These are phyloP conservation scores for Trochalopteron elliotii DNA, from an alignment of 2,113 vertebrate genomes.

Conservation along the genomic window DNA sequence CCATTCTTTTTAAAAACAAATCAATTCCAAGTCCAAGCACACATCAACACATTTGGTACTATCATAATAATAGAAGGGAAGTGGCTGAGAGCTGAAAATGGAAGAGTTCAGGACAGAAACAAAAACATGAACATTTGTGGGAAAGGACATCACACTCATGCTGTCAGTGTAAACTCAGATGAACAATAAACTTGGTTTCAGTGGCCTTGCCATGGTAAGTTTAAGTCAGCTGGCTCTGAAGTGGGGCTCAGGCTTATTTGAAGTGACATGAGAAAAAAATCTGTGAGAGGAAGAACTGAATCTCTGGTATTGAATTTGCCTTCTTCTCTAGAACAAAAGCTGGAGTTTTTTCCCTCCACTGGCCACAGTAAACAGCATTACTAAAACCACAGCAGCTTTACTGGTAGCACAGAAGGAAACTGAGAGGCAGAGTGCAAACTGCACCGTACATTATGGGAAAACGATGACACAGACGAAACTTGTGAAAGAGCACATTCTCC, in stretches of 20 bases:
- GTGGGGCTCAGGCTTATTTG: neutral
- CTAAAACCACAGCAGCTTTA: constrained; percentile 25
- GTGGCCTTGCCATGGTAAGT: neutral
- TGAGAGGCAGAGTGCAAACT: neutral
- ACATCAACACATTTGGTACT: neutral
- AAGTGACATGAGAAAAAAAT: neutral
- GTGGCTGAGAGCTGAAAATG: neutral
- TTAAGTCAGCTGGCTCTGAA: neutral
- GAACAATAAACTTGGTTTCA: neutral
- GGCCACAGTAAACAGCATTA: constrained; percentile 8
- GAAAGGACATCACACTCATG: neutral
- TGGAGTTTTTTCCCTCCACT: constrained; percentile 15
- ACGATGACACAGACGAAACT: constrained; percentile 4
- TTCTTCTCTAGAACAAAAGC: constrained; percentile 14
- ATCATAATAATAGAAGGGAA: neutral
- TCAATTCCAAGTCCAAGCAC: neutral
- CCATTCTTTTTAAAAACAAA: neutral
- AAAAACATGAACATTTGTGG: constrained; percentile 35
- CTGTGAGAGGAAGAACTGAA: neutral
- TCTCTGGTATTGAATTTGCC: neutral
- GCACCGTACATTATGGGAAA: constrained; percentile 34
- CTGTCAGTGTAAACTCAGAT: neutral
- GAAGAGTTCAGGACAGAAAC: constrained; percentile 18
- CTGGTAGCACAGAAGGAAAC: constrained; percentile 60
- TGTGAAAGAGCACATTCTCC: neutral